Percentiles rank a stretch among this genome's conserved stretches.
Evolutionary conservation across 2,797 vertebrate genomes (phyloP).

Genomic region (Allobates femoralis): DNA sequence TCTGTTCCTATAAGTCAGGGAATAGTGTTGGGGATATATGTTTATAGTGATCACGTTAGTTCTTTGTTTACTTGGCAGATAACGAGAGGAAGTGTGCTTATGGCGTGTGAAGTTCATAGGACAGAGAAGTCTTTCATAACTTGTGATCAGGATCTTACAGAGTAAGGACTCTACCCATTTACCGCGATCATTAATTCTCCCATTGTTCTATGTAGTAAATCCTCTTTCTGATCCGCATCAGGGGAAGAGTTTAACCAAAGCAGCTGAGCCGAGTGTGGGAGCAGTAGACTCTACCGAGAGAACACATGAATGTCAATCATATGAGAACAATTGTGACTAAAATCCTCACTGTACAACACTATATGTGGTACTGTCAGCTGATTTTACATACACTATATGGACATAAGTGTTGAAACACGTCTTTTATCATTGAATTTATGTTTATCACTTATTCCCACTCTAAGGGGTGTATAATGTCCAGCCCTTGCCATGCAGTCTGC

Average conservation of each 20-base stretch:
- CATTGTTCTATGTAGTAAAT: conserved; percentile 54
- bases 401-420: no score
- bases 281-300: conserved; percentile 23
- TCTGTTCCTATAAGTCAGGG: neutral
- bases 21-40: neutral
- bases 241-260: conserved; percentile 37
- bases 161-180: neutral
- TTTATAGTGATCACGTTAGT: neutral
- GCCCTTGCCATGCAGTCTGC: no score
- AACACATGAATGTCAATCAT: conserved; percentile 40
- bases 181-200: conserved; percentile 38
- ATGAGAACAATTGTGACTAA: conserved; percentile 39
- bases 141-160: conserved; percentile 34
- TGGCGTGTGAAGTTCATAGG: neutral
- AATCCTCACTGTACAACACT: neutral
- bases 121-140: conserved; percentile 22
- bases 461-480: no score
- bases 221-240: conserved; percentile 56
- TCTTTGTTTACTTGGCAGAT: neutral
- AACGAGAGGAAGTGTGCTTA: neutral
- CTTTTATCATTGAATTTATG: no score
- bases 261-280: conserved; percentile 42
- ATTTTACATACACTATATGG: no score
- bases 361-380: neutral
- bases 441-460: no score